These are phyloP conservation scores for Cheilosia vernalis DNA, from an alignment of 2,888 invertebrate species.

Conservation along the genomic window DNA sequence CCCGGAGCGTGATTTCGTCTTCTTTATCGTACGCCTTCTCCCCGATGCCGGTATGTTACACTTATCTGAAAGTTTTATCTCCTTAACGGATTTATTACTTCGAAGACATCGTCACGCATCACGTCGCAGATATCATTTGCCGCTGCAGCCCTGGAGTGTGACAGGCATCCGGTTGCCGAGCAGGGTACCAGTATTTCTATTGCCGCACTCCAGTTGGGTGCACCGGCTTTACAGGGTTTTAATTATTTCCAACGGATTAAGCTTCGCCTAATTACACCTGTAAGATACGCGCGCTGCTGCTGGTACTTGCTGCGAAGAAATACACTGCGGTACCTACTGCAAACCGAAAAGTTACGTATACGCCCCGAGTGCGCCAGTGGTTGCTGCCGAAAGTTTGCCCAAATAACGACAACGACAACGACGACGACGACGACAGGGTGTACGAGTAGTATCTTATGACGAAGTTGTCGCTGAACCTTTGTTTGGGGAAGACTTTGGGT, in stretches of 20 bases:
- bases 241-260: slow-evolving; percentile 70
- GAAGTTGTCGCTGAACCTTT: slow-evolving; percentile 59
- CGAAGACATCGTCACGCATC: slow-evolving; percentile 48
- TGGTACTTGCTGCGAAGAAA: slow-evolving; percentile 14
- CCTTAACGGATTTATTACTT: slow-evolving; percentile 69
- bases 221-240: slow-evolving; percentile 67
- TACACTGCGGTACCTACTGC: slow-evolving; percentile 15
- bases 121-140: slow-evolving; percentile 36
- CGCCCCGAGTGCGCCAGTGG: slow-evolving; percentile 30
- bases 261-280: slow-evolving; percentile 73
- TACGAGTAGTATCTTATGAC: slow-evolving; percentile 41
- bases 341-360: slow-evolving; percentile 57
- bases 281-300: slow-evolving; percentile 49
- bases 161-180: slow-evolving; percentile 8
- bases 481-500: slow-evolving; percentile 46
- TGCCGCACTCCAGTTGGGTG: slow-evolving; percentile 27
- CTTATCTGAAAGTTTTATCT: slow-evolving; percentile 65
- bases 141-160: background rate
- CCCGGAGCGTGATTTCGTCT: slow-evolving; percentile 49
- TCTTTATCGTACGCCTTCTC: slow-evolving; percentile 50
- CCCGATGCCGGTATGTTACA: slow-evolving; percentile 14
- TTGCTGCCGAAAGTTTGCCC: slow-evolving; percentile 16
- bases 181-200: slow-evolving; percentile 44
- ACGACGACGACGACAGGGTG: background rate
- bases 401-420: background rate